Conservation (phyloP, 92 coral and sea anemone genomes). For the Phymanthus crucifer region DNA sequence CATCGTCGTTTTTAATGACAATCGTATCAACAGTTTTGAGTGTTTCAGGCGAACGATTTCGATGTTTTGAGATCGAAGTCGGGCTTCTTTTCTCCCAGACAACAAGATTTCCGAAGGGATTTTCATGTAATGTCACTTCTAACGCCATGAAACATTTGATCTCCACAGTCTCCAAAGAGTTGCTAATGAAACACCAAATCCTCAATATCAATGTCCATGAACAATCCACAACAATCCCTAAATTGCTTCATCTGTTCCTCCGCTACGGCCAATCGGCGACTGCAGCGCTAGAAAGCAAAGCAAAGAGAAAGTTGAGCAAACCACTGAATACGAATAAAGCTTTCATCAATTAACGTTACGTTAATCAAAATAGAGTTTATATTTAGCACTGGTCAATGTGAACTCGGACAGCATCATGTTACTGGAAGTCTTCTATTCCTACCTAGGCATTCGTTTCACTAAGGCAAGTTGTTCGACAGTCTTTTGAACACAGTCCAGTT, state of each 20-base stretch:
- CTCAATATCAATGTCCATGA: slow-evolving; percentile 21
- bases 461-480: background rate
- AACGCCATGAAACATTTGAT: slow-evolving; percentile 90
- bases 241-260: slow-evolving; percentile 54
- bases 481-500: slow-evolving; percentile 2
- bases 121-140: slow-evolving; percentile 81
- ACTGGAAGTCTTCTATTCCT: slow-evolving; percentile 9
- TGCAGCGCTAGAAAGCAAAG: slow-evolving; percentile 45
- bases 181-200: slow-evolving; percentile 29
- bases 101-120: slow-evolving; percentile 72
- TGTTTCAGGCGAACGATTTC: slow-evolving; percentile 54
- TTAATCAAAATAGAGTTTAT: slow-evolving; percentile 88
- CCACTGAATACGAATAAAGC: slow-evolving; percentile 81
- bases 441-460: slow-evolving; percentile 11
- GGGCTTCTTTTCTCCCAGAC: slow-evolving; percentile 84
- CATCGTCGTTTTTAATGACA: slow-evolving; percentile 59
- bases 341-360: slow-evolving; percentile 92
- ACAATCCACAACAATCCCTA: slow-evolving; percentile 17
- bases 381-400: slow-evolving; percentile 71
- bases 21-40: slow-evolving; percentile 65
- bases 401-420: slow-evolving; percentile 17
- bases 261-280: slow-evolving; percentile 17
- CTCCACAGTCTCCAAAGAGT: slow-evolving; percentile 44
- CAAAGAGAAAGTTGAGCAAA: slow-evolving; percentile 43
- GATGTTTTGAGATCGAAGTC: slow-evolving; percentile 65